Base-by-base conservation (phyloP, 1,140 invertebrate genomes). In the Papilio xuthus region DNA sequence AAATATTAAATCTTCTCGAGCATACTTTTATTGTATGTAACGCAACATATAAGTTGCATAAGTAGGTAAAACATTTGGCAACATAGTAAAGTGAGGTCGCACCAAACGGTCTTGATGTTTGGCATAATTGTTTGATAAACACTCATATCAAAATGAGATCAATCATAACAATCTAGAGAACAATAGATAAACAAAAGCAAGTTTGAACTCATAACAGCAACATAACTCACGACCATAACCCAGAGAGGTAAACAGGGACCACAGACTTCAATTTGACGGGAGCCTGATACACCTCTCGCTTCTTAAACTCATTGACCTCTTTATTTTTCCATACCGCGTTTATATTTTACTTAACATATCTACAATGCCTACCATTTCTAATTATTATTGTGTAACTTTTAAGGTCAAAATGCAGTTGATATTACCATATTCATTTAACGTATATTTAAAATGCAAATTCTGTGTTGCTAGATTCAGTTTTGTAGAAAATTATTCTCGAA, bases 61-160 rank as follows among this genome's bases (percentile, higher is more conserved):
- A 73, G 42, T 73, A n/a, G 41, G 41, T 42, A 28, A 73, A 47
- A 72, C 20, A 72, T 73, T 73, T 73, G 71, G 71, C 71, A 50
- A 73, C 41, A 47, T 47, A 18, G 37, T 71, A 42, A 71, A 71
- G 70, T 42, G 20, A 26, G 71, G 2, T 20, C n/a, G 20, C 7
- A 42, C 18, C 69, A 41, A 41, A 41, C 37, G 2, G 37, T 70
- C n/a, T 63, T 28, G 60, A 67, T 67, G 60, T 67, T 67, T 67
- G 60, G 60, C 60, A 26, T 12, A 67, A 67, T 56, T 67, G 26
- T 67, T 67, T 63, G 12, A 28, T 18, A 63, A 63, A 63, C 60
- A 63, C 60, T 63, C 60, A 1, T 13, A 67, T 32, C 13, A 28
- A 67, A 67, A 67, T 67, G 26, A 32, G 26, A 28, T 13, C 13